phyloP scores from a whole-genome alignment of 2,888 invertebrate species.

The Troglohyphantes excavatus region DNA sequence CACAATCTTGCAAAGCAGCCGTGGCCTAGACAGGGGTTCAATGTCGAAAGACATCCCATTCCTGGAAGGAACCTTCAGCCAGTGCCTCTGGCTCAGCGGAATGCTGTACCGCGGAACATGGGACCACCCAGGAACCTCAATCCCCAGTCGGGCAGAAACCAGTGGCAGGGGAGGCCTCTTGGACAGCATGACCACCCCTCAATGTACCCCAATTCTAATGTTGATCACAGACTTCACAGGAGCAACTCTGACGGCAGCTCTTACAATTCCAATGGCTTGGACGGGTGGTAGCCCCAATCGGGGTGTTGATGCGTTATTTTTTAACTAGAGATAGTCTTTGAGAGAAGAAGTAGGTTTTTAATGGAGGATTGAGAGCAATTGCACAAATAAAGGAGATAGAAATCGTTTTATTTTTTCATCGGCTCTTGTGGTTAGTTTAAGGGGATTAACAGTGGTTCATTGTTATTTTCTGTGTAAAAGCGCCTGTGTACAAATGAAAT shows the following conservation, averaged over 20 bases:
- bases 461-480: background rate
- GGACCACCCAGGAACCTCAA: conserved; percentile 16
- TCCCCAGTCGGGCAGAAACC: conserved; percentile 17
- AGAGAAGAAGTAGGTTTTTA: conserved; percentile 13
- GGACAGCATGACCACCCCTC: background rate
- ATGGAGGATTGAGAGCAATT: background rate
- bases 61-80: background rate
- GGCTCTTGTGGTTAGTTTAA: background rate
- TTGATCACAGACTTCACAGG: conserved; percentile 37
- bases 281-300: conserved; percentile 19
- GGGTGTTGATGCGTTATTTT: background rate
- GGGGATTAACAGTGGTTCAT: background rate
- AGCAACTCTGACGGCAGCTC: conserved; percentile 49
- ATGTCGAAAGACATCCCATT: conserved; percentile 5
- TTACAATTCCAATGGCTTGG: conserved; percentile 39
- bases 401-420: conserved; percentile 5
- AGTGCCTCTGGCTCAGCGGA: no score
- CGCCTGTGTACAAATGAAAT: background rate
- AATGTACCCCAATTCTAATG: background rate
- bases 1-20: background rate
- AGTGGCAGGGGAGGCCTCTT: background rate
- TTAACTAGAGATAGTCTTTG: background rate
- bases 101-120: background rate
- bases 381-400: conserved; percentile 3
- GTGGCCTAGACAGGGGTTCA: conserved; percentile 15